Base-by-base conservation (phyloP, 2,113 vertebrate genomes). In the Rhegmatorhina hoffmannsi region DNA sequence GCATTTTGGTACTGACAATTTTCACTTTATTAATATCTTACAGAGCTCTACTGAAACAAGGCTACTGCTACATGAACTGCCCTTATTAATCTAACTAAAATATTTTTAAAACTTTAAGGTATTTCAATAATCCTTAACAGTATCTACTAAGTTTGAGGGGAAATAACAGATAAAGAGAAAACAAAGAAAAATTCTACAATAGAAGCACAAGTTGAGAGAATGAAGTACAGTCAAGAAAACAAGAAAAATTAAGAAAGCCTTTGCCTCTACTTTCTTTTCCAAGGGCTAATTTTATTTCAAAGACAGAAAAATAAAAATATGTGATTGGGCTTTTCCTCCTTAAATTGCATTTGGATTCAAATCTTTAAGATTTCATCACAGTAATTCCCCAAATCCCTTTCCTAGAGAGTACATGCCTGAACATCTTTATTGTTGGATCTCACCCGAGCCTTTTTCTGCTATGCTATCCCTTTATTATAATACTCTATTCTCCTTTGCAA, bases 351-450 rank as follows among this genome's bases (percentile, higher is more conserved):
- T 89, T 89, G 55, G 62, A 79, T 89, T 85, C 36, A 66, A 4
- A 82, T 74, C 74, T 87, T 80, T 67, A 91, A 77, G 81, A 92
- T 84, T 69, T 90, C 29, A 16, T 46, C 69, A 92, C 66, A 69
- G 26, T 91, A 94, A 89, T 90, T 94, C 67, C 77, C 75, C 33
- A 85, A 74, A 74, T 87, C 74, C 81, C 74, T 70, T 83, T 92
- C 70, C 89, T 94, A 87, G 67, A 92, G 67, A 88, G 59, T 17
- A 6, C 44, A 60, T 21, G 78, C 44, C 81, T 87, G 40, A 90
- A 93, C 36, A 85, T 88, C 36, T 83, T 92, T 56, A 68, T 83
- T 83, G 70, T 28, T 63, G 58, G 49, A 77, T 87, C 46, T 76
- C 43, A 77, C 58, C n/a, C 1, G n/a, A 88, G 82, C 44, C 60